A percentile compares a stretch with the other conserved stretches of the same genome.
phyloP scores from a whole-genome alignment of 2,113 vertebrate genomes.

The Mystacornis crossleyi region DNA sequence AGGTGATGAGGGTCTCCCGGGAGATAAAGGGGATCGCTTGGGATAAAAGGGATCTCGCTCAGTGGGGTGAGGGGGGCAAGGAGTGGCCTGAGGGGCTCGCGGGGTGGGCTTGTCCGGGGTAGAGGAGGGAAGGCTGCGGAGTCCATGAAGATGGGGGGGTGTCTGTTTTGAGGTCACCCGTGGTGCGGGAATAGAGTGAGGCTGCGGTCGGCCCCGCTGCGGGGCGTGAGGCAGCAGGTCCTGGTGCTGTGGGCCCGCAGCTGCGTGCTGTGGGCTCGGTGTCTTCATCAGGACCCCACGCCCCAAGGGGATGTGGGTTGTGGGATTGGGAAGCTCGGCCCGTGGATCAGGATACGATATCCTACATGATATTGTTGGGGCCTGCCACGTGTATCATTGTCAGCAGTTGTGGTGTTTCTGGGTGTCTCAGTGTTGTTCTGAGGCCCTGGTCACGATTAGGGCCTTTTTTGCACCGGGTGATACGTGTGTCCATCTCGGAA shows the following conservation, averaged over 20 bases:
- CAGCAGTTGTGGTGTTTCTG: not conserved
- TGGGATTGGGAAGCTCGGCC: not conserved
- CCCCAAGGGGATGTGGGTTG: fast-evolving
- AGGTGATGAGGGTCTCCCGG: not conserved
- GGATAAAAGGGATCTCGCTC: not conserved
- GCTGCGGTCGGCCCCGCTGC: not conserved
- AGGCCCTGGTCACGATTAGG: not conserved
- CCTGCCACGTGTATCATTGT: fast-evolving
- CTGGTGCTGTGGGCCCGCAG: not conserved
- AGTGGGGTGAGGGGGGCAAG: not conserved
- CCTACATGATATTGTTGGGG: not conserved
- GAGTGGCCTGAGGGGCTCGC: not conserved
- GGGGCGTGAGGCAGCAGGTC: not conserved
- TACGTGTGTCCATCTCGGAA: fast-evolving
- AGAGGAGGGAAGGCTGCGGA: not conserved
- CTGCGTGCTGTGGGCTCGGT: not conserved
- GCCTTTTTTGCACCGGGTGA: fast-evolving
- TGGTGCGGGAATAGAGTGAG: fast-evolving
- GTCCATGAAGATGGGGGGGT: fast-evolving
- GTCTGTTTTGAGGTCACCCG: not conserved
- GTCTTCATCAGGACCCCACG: fast-evolving
- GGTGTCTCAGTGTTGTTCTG: not conserved
- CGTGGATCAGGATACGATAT: fast-evolving
- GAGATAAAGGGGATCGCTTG: not conserved
- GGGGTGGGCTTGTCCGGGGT: not conserved